These are phyloP conservation scores for Mormyrus lacerda DNA, from an alignment of 2,113 vertebrate genomes.

Conservation along the genomic window DNA sequence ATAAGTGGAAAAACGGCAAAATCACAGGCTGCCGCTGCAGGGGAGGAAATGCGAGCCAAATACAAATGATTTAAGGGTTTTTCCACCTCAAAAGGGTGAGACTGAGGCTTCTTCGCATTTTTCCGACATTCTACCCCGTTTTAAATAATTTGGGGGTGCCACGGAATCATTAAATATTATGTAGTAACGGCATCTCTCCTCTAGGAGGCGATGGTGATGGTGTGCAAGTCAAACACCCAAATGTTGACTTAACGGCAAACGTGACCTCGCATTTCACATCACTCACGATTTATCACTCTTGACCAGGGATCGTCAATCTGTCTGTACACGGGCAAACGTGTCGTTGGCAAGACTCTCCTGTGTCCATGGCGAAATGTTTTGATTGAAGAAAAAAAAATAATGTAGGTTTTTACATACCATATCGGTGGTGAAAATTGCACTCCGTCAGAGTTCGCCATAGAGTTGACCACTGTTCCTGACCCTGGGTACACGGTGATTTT, in stretches of 20 bases:
- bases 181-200: not conserved
- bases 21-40: not conserved
- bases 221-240: not conserved
- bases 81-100: not conserved
- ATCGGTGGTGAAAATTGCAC: not conserved
- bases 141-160: conserved; percentile 5
- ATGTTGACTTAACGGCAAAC: not conserved
- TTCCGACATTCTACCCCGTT: not conserved
- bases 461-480: not conserved
- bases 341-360: not conserved
- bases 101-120: not conserved
- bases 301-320: not conserved
- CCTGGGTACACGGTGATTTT: not conserved
- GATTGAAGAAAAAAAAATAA: not conserved
- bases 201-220: not conserved
- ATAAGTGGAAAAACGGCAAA: not conserved
- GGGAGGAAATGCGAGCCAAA: not conserved
- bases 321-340: not conserved
- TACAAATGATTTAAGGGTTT: conserved; percentile 11
- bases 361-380: not conserved
- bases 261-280: not conserved
- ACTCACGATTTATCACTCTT: not conserved
- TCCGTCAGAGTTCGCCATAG: not conserved
- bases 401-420: not conserved
- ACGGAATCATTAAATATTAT: not conserved